Evolutionary conservation across 2,113 vertebrate species (phyloP), one percentile per base, ranked within the genome.

Genomic region (Nothobranchius kuhntae): DNA sequence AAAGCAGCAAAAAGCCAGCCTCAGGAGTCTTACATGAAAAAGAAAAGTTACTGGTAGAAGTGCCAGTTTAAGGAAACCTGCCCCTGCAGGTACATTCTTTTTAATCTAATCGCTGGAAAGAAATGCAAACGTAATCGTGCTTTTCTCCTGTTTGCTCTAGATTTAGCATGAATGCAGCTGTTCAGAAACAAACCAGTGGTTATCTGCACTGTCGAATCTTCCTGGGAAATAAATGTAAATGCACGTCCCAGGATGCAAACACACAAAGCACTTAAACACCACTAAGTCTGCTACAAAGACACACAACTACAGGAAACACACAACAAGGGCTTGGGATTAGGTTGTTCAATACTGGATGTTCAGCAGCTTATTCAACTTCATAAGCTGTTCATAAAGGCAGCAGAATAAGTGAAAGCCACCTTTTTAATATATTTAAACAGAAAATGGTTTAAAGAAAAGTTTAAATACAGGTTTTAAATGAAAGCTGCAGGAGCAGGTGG

Each of bases 71-170:
- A 75, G 63, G 13, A 68, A 83, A 87, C 83, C 7, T 87, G 83
- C 35, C 87, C 80, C 86, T 77, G 62, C 80, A 84, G 91, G 81
- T 38, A 81, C 52, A 56, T 65, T 50, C 80, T 83, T 77, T 7
- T 67, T 61, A 50, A 75, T 73, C 71, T 71, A 80, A 85, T 73
- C 53, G 59, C 15, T 80, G 9, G 13, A 65, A 52, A 76, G 63
- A 56, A 71, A 77, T 71, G 76, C 13, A 10, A 7, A 52, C 45
- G 30, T 52, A 47, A 66, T 69, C 13, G 14, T 2, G 1, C 26
- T 72, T 74, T 59, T 59, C 17, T 58, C 0, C 30, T 17, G 9
- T 76, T 68, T 71, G 42, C 64, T 42, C 10, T 47, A 40, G 55
- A 74, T 21, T 61, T 53, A 2, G 3, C 13, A 61, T 17, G 48